These are phyloP conservation scores for Trematomus loennbergii DNA, from an alignment of 2,113 vertebrate species.

Conservation along the genomic window DNA sequence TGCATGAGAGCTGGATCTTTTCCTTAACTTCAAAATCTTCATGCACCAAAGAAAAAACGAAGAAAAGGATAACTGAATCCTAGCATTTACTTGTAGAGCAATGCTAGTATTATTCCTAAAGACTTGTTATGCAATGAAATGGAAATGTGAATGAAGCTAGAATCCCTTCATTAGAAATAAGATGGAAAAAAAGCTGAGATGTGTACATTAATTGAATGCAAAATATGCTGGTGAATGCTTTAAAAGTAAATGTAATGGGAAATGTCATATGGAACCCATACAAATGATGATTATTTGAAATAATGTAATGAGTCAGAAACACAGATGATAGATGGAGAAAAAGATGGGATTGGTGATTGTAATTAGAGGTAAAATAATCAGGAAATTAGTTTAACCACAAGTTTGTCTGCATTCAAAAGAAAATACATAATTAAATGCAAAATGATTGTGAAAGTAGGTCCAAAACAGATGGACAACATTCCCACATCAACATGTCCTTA, in stretches of 20 bases:
- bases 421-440: constrained; percentile 50
- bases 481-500: constrained; percentile 48
- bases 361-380: constrained; percentile 44
- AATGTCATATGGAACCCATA: not conserved
- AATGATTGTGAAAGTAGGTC: constrained; percentile 25
- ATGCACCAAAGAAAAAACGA: constrained; percentile 25
- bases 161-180: not conserved
- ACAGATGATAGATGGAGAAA: constrained; percentile 37
- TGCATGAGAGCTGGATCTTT: constrained; percentile 9
- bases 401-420: constrained; percentile 38
- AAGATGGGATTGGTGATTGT: constrained; percentile 35
- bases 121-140: not conserved
- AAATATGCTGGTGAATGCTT: not conserved
- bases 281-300: not conserved
- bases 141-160: not conserved
- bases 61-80: constrained; percentile 4
- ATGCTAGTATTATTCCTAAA: not conserved
- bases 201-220: not conserved
- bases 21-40: constrained; percentile 17
- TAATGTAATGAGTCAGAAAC: constrained; percentile 16
- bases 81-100: constrained; percentile 2
- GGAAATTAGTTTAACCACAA: constrained; percentile 42
- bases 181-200: not conserved
- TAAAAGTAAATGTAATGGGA: not conserved
- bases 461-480: constrained; percentile 33